Evolutionary conservation across 2,113 vertebrate genomes (phyloP), one percentile per base, ranked within the genome.

Genomic region (Zapornia atra): DNA sequence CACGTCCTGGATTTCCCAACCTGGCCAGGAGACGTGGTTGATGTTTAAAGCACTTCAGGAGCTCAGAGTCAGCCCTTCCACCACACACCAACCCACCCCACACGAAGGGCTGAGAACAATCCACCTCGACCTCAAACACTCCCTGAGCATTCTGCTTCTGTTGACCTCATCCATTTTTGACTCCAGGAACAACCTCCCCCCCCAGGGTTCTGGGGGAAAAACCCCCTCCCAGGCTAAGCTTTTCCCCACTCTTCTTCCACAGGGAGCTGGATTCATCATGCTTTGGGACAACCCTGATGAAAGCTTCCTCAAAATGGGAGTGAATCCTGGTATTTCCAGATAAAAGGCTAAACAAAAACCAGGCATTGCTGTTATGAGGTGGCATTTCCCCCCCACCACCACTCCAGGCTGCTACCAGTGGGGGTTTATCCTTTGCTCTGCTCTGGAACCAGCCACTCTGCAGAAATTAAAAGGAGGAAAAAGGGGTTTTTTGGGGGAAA

Each of bases 21-120:
- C 51, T 0, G 73, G 1, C 63, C 76, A 31, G 10, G 5, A 15
- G 15, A 5, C 1, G 10, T 11, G 28, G 12, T 20, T 4, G 14
- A 38, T 1, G 36, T 33, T 65, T 34, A 33, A 79, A 10, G 29
- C 42, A 51, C 57, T 29, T 34, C 34, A 21, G 57, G 1, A 85
- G 73, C 64, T 51, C 73, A 34, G 25, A 61, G 34, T 9, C 25
- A 61, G 12, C 31, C 6, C 5, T 31, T 59, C 51, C 7, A 1
- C 4, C 60, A 22, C 5, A 33, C 61, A 70, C 44, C 5, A 10
- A 16, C 56, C 64, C 69, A 24, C 66, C 53, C 70, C 17, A 20
- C 3, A 16, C 28, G 72, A 64, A 72, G 7, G 38, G 11, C 4
- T 28, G 18, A 17, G 22, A 25, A 2, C 28, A 73, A 9, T 31